Evolutionary conservation across 2,888 invertebrate genomes (phyloP).

Genomic region (Tetramorium bicarinatum): DNA sequence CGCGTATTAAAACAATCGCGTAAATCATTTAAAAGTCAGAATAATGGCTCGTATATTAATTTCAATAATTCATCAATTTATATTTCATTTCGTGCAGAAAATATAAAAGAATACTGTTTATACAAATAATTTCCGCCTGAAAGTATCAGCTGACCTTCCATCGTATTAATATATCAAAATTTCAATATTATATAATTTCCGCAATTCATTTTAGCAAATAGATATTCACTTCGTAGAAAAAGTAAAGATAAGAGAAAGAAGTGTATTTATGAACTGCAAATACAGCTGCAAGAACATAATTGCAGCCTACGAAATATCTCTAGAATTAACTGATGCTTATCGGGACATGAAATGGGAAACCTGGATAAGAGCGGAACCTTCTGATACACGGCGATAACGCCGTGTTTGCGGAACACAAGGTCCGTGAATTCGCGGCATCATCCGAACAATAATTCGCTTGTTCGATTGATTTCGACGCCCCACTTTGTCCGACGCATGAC

Average conservation of each 20-base stretch:
- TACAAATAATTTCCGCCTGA: neutral
- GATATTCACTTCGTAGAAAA: neutral
- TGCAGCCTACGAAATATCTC: neutral
- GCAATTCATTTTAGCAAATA: neutral
- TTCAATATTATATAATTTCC: neutral
- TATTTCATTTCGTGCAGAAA: neutral
- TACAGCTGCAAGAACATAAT: neutral
- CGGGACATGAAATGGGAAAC: neutral
- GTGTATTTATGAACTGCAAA: neutral
- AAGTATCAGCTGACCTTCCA: neutral
- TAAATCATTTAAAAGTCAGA: neutral
- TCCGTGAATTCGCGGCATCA: neutral
- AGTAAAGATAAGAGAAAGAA: neutral
- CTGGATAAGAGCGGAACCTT: neutral
- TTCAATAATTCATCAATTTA: neutral
- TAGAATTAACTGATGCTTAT: neutral
- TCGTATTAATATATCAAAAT: neutral
- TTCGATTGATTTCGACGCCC: constrained; percentile 50
- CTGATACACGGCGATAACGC: neutral
- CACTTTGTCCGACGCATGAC: constrained; percentile 39
- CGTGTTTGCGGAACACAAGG: constrained; percentile 6
- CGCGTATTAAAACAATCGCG: neutral
- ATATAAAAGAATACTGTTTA: neutral
- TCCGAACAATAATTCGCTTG: constrained; percentile 42
- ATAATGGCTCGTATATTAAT: neutral